Evolutionary conservation across 1,140 invertebrate genomes (phyloP).

Genomic region (Pseudomyrmex flavicornis): DNA sequence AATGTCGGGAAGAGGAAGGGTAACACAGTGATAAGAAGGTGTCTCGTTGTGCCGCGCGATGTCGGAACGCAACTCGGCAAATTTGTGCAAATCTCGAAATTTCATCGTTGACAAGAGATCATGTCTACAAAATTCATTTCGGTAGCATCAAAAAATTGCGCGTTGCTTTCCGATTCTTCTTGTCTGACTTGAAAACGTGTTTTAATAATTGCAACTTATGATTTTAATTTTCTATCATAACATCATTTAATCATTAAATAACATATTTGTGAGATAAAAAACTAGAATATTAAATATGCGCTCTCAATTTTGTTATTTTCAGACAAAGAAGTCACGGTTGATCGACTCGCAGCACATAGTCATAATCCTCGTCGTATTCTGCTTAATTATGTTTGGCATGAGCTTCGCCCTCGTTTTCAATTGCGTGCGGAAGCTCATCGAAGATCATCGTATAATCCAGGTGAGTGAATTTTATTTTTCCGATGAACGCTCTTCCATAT

Average conservation of each 20-base stretch:
- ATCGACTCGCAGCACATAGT: constrained; percentile 91
- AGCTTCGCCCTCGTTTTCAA: constrained; percentile 94
- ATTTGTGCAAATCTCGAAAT: constrained; percentile 27
- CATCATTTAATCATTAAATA: not conserved
- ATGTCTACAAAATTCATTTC: not conserved
- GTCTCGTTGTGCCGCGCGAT: constrained; percentile 27
- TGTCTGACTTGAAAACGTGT: not conserved
- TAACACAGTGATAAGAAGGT: constrained; percentile 25
- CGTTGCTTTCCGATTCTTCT: not conserved
- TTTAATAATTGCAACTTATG: not conserved
- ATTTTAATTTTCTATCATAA: not conserved
- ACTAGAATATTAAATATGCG: constrained; percentile 5
- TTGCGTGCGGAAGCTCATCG: constrained; percentile 92
- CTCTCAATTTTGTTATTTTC: constrained; percentile 73
- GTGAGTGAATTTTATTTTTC: constrained; percentile 84
- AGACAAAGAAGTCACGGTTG: constrained; percentile 85
- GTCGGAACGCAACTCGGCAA: constrained; percentile 30
- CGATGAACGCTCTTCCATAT: not conserved
- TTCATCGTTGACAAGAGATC: constrained; percentile 10
- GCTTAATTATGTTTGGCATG: constrained; percentile 94
- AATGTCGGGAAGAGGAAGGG: constrained; percentile 13
- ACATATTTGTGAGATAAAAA: not conserved
- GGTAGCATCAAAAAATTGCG: too few relatives aligned
- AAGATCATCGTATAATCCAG: constrained; percentile 93
- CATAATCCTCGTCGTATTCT: constrained; percentile 95